A percentile compares a stretch with the other conserved stretches of the same genome.
phyloP scores from a whole-genome alignment of 2,888 invertebrate genomes.

The Heliconius sara region DNA sequence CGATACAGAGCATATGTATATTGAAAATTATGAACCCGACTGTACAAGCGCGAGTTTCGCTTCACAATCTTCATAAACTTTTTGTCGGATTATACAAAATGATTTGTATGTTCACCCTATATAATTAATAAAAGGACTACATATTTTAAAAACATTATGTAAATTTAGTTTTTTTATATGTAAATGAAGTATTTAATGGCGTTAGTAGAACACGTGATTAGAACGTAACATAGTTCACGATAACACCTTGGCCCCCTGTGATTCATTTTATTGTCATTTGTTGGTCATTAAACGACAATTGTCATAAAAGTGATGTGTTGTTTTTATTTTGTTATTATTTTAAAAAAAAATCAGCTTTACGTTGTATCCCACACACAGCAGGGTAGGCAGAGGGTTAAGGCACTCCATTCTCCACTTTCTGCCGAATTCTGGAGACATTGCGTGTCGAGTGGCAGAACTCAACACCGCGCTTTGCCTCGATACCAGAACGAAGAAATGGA shows the following conservation, averaged over 20 bases:
- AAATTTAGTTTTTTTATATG: background rate
- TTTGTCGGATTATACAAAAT: background rate
- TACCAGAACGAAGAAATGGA: too few species aligned
- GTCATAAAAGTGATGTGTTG: slow-evolving; percentile 56
- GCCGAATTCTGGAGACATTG: too few species aligned
- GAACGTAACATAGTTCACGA: slow-evolving; percentile 68
- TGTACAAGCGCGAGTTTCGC: background rate
- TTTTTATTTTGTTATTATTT: slow-evolving; percentile 47
- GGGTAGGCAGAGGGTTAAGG: too few species aligned
- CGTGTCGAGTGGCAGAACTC: too few species aligned
- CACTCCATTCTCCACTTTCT: too few species aligned
- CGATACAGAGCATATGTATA: background rate
- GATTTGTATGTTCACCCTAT: background rate
- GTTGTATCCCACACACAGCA: too few species aligned
- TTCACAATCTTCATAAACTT: background rate
- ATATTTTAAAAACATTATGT: background rate
- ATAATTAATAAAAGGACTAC: background rate
- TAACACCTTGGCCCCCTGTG: slow-evolving; percentile 80
- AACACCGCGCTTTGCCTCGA: too few species aligned
- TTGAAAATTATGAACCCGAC: background rate
- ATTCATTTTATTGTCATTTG: slow-evolving; percentile 79
- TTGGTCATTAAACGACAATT: slow-evolving; percentile 74
- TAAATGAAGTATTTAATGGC: background rate
- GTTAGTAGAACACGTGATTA: slow-evolving; percentile 58
- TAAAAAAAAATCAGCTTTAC: too few species aligned